Percentiles rank a stretch among this genome's conserved stretches.
Evolutionary conservation across 2,888 invertebrate species (phyloP).

Genomic region (Lobophora halterata): DNA sequence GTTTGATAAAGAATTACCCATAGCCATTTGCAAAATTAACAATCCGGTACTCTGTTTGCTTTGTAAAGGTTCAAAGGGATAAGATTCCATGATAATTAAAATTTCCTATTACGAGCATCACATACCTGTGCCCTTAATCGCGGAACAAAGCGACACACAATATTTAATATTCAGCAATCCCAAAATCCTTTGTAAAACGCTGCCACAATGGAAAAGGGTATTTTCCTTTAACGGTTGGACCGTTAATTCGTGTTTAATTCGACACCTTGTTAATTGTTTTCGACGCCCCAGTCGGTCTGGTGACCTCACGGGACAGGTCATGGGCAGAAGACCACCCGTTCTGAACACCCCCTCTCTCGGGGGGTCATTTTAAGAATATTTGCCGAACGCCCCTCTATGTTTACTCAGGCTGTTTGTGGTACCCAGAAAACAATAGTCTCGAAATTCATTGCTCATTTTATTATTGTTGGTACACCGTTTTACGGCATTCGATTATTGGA

Average conservation of each 20-base stretch:
- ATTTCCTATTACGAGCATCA: slow-evolving; percentile 50
- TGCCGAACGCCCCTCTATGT: slow-evolving; percentile 71
- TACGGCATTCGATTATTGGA: slow-evolving; percentile 80
- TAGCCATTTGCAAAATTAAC: slow-evolving; percentile 29
- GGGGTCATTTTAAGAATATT: slow-evolving; percentile 80
- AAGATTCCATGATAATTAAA: slow-evolving; percentile 45
- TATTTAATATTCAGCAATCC: slow-evolving; percentile 78
- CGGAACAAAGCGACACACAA: slow-evolving; percentile 72
- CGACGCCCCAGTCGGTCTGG: slow-evolving; percentile 75
- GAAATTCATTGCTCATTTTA: slow-evolving; percentile 81
- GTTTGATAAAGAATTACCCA: no score
- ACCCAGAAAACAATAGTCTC: slow-evolving; percentile 80
- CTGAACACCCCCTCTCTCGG: slow-evolving; percentile 54
- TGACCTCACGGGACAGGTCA: slow-evolving; percentile 67
- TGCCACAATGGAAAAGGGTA: slow-evolving; percentile 77
- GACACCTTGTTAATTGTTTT: slow-evolving; percentile 81
- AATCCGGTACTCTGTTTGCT: slow-evolving; percentile 29
- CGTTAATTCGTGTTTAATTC: slow-evolving; percentile 81
- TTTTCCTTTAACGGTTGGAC: slow-evolving; percentile 75
- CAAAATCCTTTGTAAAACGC: slow-evolving; percentile 74
- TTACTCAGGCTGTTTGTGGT: slow-evolving; percentile 78
- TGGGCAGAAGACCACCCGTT: slow-evolving; percentile 55
- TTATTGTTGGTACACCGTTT: slow-evolving; percentile 79
- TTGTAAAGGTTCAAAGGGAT: slow-evolving; percentile 30
- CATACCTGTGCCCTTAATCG: slow-evolving; percentile 61